Evolutionary conservation across 2,113 vertebrate species (phyloP), one percentile per base, ranked within the genome.

Genomic region (Alces alces): DNA sequence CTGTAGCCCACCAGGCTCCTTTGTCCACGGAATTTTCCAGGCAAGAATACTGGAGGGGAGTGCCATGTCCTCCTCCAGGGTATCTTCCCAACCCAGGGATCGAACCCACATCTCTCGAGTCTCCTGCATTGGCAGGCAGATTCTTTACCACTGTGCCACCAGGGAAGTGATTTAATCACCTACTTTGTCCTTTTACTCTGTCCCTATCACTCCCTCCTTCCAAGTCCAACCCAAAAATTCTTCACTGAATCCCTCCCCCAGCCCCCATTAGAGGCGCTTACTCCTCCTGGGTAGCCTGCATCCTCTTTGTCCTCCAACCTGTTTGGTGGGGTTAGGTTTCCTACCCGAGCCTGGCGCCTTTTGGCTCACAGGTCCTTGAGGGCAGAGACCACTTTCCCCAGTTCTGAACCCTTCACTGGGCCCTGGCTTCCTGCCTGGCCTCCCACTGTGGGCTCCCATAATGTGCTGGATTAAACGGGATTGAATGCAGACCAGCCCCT

Each of bases 391-490:
- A 13, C 43, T 27, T 64, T 43, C 66, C 78, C 30, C 50, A 10
- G 58, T 47, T 89, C 58, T 78, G 90, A 76, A 30, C 28, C 86
- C 25, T 28, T 52, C 3, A 1, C n/a, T 27, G 30, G 21, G 0
- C 10, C 54, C n/a, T n/a, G 36, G 52, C 45, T 27, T 25, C 58
- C 52, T 54, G 60, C 17, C n/a, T 84, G 15, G 45, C 1, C 13
- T 89, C n/a, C 23, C 55, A 11, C 8, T 3, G 1, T n/a, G 30
- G 14, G n/a, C 21, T 78, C 45, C 60, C 33, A 7, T 0, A 0
- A 3, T 15, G 12, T 30, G 36, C 1, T 55, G 91, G 52, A 33
- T 58, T 78, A 14, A 33, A 15, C 23, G 43, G 60, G 36, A 16
- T 6, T 39, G 33, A 39, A 7, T 16, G 15, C 2, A 15, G 80